phyloP scores from a whole-genome alignment of 1,140 invertebrate species.

The Centruroides vittatus region DNA sequence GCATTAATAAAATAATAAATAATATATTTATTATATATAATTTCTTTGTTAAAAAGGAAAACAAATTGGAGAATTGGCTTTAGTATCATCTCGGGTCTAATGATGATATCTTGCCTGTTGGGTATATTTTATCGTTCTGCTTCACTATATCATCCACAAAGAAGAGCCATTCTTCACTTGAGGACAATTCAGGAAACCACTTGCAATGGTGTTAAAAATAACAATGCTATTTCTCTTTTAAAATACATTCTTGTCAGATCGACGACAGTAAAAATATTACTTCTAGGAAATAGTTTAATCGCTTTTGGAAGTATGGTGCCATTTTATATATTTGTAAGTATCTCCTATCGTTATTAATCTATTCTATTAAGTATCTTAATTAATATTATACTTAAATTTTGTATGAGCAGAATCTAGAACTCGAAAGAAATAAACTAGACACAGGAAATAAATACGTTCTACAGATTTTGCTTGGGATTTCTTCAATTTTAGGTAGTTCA shows the following conservation, averaged over 20 bases:
- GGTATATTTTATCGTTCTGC: slow-evolving; percentile 80
- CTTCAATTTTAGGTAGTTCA: slow-evolving; percentile 63
- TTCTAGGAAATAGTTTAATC: slow-evolving; percentile 57
- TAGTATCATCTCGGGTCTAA: slow-evolving; percentile 67
- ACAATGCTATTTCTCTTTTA: slow-evolving; percentile 44
- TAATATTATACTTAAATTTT: no score
- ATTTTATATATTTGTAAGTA: slow-evolving; percentile 65
- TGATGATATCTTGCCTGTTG: slow-evolving; percentile 68
- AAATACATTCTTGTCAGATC: slow-evolving; percentile 33
- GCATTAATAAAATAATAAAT: no score
- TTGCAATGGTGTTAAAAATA: slow-evolving; percentile 36
- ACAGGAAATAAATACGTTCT: slow-evolving; percentile 32
- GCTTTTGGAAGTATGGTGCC: slow-evolving; percentile 74
- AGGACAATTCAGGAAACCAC: slow-evolving; percentile 45
- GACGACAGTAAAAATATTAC: slow-evolving; percentile 61
- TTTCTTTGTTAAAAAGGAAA: slow-evolving; percentile 36
- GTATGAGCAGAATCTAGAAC: no score
- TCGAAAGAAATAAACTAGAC: no score
- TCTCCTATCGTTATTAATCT: neutral
- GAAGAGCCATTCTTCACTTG: slow-evolving; percentile 68
- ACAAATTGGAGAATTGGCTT: slow-evolving; percentile 70
- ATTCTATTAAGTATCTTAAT: no score
- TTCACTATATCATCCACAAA: slow-evolving; percentile 73
- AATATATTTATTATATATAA: no score
- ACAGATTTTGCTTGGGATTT: slow-evolving; percentile 70